These are phyloP conservation scores for Heloderma charlesbogerti DNA, from an alignment of 2,113 vertebrate genomes.

Conservation along the genomic window DNA sequence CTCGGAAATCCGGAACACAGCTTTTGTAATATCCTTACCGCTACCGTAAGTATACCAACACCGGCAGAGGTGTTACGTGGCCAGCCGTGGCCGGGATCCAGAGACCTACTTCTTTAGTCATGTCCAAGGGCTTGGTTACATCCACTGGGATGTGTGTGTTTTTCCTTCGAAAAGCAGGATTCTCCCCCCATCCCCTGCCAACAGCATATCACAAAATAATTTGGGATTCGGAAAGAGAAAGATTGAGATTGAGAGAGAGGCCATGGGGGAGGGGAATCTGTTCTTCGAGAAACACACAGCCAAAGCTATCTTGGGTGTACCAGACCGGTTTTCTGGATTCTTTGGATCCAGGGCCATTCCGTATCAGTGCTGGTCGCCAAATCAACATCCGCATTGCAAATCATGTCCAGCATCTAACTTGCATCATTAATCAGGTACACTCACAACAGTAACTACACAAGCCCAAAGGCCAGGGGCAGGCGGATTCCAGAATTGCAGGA, in stretches of 20 bases:
- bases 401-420: background rate
- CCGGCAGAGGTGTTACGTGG: background rate
- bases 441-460: no score
- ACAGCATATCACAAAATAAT: background rate
- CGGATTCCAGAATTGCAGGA: no score
- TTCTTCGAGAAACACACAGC: no score
- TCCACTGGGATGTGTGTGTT: background rate
- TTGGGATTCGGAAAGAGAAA: background rate
- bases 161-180: background rate
- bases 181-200: background rate
- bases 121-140: background rate
- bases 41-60: background rate
- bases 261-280: background rate
- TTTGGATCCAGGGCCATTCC: background rate
- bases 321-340: background rate
- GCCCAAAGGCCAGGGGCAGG: no score
- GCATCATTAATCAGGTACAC: background rate
- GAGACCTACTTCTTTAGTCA: background rate
- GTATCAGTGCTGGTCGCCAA: background rate
- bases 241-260: background rate
- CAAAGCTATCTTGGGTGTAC: background rate
- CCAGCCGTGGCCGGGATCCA: background rate
- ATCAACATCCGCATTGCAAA: background rate
- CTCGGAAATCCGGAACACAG: background rate
- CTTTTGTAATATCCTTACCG: background rate